Conservation (phyloP, 53 echinoderm and acorn worm species). For the Holothuria leucospilota region DNA sequence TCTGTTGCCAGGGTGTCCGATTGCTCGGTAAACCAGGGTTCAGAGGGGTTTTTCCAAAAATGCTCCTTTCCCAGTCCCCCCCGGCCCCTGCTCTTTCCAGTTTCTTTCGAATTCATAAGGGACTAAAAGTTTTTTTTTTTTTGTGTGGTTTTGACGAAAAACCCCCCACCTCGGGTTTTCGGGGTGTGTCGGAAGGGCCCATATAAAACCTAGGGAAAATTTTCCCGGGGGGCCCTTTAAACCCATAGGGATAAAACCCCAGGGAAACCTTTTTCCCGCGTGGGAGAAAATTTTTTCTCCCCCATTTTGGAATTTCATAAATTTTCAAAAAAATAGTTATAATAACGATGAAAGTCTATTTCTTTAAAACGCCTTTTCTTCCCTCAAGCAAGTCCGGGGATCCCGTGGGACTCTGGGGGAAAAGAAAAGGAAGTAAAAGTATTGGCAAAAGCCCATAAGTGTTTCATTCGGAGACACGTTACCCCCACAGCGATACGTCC, state of each 20-base stretch:
- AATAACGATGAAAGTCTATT: background rate
- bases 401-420: background rate
- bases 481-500: background rate
- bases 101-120: background rate
- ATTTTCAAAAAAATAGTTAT: too few relatives aligned
- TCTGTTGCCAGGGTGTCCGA: background rate
- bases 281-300: too few relatives aligned
- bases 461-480: background rate
- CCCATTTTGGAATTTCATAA: too few relatives aligned
- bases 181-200: background rate
- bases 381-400: background rate
- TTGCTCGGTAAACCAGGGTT: background rate
- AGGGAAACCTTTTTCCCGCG: too few relatives aligned
- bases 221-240: background rate
- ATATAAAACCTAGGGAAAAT: background rate
- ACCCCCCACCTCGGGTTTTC: background rate
- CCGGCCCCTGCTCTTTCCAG: background rate
- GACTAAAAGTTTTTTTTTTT: background rate
- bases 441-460: background rate
- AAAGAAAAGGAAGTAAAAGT: background rate
- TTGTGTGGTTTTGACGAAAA: background rate
- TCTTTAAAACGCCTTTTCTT: background rate
- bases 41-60: slow-evolving; percentile 5
- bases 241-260: background rate
- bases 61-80: background rate